Base-by-base conservation (phyloP, 2,888 invertebrate genomes). In the Catocala fraxini region DNA sequence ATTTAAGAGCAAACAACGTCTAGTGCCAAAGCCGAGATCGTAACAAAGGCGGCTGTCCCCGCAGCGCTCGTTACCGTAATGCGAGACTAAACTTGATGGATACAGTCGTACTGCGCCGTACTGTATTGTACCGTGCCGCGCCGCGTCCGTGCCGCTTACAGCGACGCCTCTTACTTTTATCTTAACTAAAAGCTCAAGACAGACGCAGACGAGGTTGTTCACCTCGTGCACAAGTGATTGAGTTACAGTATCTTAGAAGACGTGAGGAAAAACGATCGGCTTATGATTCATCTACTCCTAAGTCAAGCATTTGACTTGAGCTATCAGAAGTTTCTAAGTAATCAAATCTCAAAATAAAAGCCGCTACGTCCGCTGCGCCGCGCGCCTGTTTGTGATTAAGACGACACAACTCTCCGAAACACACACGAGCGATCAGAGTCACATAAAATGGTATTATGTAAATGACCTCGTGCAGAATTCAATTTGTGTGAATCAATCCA, bases 51-150 rank as follows among this genome's bases (percentile, higher is more conserved):
- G 73, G 65, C 64, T 61, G 56, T 57, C 71, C 58, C 75, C 71
- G 67, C 62, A 63, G 65, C 79, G 77, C 82, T 84, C 85, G 84
- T 87, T 85, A 82, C 81, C 67, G 80, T 87, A 87, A 87, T 85
- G 84, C 79, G 83, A 74, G 82, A 77, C 82, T 88, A 84, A 86
- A 85, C 83, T 84, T 85, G 84, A 88, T 84, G 82, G 87, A 87
- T 84, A 81, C 78, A 79, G 70, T 71, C 72, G 63, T 72, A 73
- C 70, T 65, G 9, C 35, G 4, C 25, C 25, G 25, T 3, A 25
- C 25, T 4, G 25, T 25, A 25, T 4, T 25, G 25, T 25, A 25
- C 25, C 25, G 25, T 25, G 25, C 25, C 25, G 1, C 25, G 25
- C 25, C 25, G 25, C 25, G 25, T 25, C 25, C 25, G 70, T 63